A percentile compares a stretch with the other conserved stretches of the same genome.
Conservation (phyloP, 2,113 vertebrate genomes). For the Cygnus buccinator region DNA sequence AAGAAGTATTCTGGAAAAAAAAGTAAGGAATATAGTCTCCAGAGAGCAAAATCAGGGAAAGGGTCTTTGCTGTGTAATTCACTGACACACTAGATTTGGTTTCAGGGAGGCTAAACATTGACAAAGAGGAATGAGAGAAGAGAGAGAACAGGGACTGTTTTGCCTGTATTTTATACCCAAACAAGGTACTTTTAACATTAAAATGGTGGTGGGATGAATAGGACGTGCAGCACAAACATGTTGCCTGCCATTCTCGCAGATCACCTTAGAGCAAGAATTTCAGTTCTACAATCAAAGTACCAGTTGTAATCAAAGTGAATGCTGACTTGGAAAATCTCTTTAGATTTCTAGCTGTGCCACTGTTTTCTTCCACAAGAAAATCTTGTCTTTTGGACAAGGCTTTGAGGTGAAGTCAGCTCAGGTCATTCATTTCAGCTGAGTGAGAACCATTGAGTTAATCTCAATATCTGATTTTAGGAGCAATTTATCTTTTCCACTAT, state of each 20-base stretch:
- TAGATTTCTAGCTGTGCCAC: not conserved
- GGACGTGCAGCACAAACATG: not conserved
- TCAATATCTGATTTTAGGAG: not conserved
- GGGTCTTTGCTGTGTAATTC: not conserved
- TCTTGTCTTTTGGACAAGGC: not conserved
- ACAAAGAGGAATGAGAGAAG: not conserved
- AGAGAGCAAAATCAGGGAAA: constrained; percentile 35
- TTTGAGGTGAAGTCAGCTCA: not conserved
- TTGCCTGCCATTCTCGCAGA: not conserved
- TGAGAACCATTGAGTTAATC: not conserved
- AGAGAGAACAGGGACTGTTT: not conserved
- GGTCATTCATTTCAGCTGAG: not conserved
- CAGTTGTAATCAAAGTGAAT: not conserved
- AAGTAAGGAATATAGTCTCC: constrained; percentile 4
- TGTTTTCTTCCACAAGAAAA: not conserved
- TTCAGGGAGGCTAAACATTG: not conserved
- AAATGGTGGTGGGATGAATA: not conserved
- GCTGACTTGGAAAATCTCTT: not conserved
- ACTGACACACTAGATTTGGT: not conserved
- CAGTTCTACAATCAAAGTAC: not conserved
- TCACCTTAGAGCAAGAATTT: not conserved
- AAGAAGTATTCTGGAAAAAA: constrained; percentile 23
- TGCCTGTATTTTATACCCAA: not conserved
- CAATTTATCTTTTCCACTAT: not conserved
- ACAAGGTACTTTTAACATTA: not conserved